Evolutionary conservation across 1,140 invertebrate species (phyloP), one percentile per base, ranked within the genome.

Genomic region (Aphidius ervi): DNA sequence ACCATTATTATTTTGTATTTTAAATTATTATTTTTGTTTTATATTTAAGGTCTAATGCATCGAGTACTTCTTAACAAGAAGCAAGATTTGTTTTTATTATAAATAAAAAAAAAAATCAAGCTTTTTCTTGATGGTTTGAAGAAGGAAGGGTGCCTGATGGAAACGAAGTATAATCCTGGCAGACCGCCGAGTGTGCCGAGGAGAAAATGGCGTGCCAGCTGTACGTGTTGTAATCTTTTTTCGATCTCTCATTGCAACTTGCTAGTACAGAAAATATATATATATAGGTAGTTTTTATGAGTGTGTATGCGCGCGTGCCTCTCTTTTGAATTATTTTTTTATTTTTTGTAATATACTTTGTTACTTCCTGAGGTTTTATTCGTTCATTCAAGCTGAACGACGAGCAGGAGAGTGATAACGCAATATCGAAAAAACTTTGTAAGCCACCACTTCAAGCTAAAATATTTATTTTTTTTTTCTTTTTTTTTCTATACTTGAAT

Each of bases 321-420:
- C 39, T 47, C 9, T 50, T 31, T 45, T 58, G 59, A 55, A 16
- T 39, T 37, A 55, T 37, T 57, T 46, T 20, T 63, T 48, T 50
- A 6, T 56, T 46, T 40, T 43, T 46, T 9, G 31, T 50, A 31
- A 37, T 63, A 60, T 23, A 46, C 31, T 41, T 59, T 10, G 54
- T 37, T 42, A 9, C 49, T 9, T 31, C 9, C 9, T 7, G 50
- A 37, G 50, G 8, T 39, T 37, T n/a, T 54, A 10, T 7, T 40
- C 41, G 39, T 43, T 61, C 46, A 57, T 61, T 50, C 63, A 63
- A 56, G 43, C 46, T 31, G 60, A 41, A 48, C 46, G 50, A 47
- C n/a, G 41, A 3, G 16, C 58, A 59, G 67, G 66, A 70, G 68
- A 72, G 68, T 73, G 71, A 76, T 75, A 76, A 74, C 68, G 69